Conservation (phyloP, 2,113 vertebrate genomes). For the Ardeotis arabs region DNA sequence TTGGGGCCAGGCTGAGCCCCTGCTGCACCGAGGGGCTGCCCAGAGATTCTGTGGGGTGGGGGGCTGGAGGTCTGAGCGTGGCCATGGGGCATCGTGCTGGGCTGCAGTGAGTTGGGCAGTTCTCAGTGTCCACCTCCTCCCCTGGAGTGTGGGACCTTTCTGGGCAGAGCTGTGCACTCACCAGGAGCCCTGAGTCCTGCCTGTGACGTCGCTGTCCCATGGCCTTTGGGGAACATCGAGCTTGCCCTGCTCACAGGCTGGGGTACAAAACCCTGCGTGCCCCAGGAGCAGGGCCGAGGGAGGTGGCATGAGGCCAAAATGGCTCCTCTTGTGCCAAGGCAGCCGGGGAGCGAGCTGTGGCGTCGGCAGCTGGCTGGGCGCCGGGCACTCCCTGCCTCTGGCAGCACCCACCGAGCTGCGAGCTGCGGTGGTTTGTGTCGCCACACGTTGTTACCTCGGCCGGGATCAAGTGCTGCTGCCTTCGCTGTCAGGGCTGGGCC, state of each 20-base stretch:
- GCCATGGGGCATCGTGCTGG: not conserved
- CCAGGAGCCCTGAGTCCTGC: not conserved
- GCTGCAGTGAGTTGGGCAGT: not conserved
- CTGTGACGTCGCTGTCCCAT: rapidly evolving
- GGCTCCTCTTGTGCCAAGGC: not conserved
- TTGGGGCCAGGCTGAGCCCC: not conserved
- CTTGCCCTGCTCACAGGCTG: not conserved
- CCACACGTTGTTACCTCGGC: rapidly evolving
- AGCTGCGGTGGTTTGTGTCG: rapidly evolving
- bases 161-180: not conserved
- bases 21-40: rapidly evolving
- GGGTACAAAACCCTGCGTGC: not conserved
- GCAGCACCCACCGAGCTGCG: rapidly evolving
- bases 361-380: rapidly evolving
- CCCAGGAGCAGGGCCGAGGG: not conserved
- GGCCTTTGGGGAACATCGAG: not conserved
- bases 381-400: not conserved
- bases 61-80: not conserved
- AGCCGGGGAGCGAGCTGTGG: not conserved
- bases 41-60: not conserved
- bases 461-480: rapidly evolving
- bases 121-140: not conserved
- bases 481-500: rapidly evolving
- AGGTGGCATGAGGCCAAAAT: rapidly evolving
- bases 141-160: not conserved